Percentiles rank a stretch among this genome's conserved stretches.
These are phyloP conservation scores for Phoeniculus purpureus DNA, from an alignment of 2,797 vertebrate genomes.

Conservation along the genomic window DNA sequence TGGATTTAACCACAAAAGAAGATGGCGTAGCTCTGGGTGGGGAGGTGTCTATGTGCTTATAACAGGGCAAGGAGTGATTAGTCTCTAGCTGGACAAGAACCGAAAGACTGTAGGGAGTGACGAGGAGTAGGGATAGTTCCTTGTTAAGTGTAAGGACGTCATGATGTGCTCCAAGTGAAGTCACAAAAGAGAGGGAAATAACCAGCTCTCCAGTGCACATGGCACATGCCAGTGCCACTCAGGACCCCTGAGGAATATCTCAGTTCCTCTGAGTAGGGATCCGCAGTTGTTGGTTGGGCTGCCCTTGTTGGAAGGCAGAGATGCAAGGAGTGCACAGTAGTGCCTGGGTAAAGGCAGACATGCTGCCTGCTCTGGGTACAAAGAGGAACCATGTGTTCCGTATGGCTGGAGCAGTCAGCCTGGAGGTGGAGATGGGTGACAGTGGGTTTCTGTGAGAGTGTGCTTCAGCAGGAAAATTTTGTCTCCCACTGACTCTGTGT, in stretches of 20 bases:
- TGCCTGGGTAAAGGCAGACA: neutral
- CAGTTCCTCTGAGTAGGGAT: neutral
- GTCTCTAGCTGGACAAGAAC: neutral
- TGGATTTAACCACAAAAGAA: neutral
- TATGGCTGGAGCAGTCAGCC: accelerated
- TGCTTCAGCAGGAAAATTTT: neutral
- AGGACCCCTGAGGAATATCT: neutral
- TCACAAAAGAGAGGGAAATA: neutral
- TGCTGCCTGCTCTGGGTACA: neutral
- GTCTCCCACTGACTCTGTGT: no score
- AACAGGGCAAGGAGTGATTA: neutral
- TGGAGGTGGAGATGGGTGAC: neutral
- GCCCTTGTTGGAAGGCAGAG: neutral
- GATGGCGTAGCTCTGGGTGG: neutral
- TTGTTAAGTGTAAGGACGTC: neutral
- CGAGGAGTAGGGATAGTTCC: neutral
- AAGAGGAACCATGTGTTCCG: neutral
- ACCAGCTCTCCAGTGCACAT: neutral
- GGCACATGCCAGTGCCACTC: neutral
- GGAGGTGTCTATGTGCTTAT: neutral
- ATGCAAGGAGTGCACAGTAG: neutral
- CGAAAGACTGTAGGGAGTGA: neutral
- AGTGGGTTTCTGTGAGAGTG: neutral
- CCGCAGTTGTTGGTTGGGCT: accelerated
- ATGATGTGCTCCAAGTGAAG: neutral